phyloP scores from a whole-genome alignment of 2,113 vertebrate genomes.

The Porphyrio hochstetteri region DNA sequence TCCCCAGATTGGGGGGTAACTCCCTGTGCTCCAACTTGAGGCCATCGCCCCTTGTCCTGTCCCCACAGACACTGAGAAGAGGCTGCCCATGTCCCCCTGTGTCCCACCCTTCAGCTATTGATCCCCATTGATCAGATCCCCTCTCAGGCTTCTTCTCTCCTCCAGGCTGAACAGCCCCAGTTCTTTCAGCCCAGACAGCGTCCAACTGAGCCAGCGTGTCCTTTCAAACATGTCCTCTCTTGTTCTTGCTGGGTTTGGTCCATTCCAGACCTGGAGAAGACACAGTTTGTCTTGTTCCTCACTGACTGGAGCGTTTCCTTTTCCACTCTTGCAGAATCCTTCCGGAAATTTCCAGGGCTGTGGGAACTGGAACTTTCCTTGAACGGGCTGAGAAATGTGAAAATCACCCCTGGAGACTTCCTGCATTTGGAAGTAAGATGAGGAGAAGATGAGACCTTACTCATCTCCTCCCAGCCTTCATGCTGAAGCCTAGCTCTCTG shows the following conservation, averaged over 20 bases:
- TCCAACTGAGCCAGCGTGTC: not conserved
- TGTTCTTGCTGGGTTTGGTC: not conserved
- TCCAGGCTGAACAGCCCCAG: no score
- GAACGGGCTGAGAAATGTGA: constrained; percentile 78
- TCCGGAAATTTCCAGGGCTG: constrained; percentile 80
- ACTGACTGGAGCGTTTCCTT: not conserved
- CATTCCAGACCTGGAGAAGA: not conserved
- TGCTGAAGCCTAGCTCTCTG: not conserved
- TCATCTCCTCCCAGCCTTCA: not conserved
- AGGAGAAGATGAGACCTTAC: not conserved
- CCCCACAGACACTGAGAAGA: no score
- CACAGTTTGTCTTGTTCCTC: not conserved
- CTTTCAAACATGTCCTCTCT: not conserved
- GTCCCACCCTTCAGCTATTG: no score
- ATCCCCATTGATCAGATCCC: no score
- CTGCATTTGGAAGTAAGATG: constrained; percentile 81
- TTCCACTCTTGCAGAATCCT: constrained; percentile 69
- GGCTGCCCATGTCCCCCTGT: no score
- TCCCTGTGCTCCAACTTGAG: no score
- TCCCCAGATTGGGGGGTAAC: no score
- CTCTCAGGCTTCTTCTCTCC: no score
- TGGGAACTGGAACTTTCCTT: constrained; percentile 83
- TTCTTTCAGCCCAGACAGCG: not conserved
- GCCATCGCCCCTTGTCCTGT: no score
- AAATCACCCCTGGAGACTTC: constrained; percentile 76